Evolutionary conservation across 2,888 invertebrate species (phyloP), one percentile per base, ranked within the genome.

Genomic region (Tenthredo notha): DNA sequence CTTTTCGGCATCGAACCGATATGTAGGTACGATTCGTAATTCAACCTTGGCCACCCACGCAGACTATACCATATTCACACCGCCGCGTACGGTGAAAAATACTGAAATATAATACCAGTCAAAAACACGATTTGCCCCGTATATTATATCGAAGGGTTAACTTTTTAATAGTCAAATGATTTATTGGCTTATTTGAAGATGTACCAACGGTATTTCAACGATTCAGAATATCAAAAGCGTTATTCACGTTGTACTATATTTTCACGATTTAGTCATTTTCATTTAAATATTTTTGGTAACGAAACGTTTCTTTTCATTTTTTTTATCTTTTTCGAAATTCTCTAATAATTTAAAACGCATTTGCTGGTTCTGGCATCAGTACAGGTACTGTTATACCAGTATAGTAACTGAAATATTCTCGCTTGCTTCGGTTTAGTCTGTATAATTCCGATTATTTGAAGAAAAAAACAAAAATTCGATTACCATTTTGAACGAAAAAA

Each of bases 1-100:
- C 83, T 83, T 83, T 83, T 67, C 33, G 83, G 67, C 50, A 83
- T 67, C 25, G 29, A 67, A 65, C 40, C 61, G 77, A 54, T 77
- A 74, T 74, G 21, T 40, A 25, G 21, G 72, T 74, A 74, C n/a
- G 43, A 80, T 80, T 80, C 61, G 80, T 61, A 67, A 65, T 80
- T 65, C 40, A 61, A 65, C 61, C 75, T 74, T 21, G 74, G n/a
- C 21, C 40, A n/a, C 74, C 43, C 21, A 43, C 21, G 40, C 74
- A 43, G 21, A 74, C 74, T 10, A 21, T 74, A 74, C 74, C 21
- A 21, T 74, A 74, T 74, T 74, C 21, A n/a, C n/a, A 25, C 74
- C 74, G 10, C 43, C 43, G 1, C 3, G 9, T 0, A 54, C 15
- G 67, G 67, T 67, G 33, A 25, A 67, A 67, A 67, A 67, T 25